phyloP scores from a whole-genome alignment of 2,797 vertebrate species.

The Sebastes flavidus region DNA sequence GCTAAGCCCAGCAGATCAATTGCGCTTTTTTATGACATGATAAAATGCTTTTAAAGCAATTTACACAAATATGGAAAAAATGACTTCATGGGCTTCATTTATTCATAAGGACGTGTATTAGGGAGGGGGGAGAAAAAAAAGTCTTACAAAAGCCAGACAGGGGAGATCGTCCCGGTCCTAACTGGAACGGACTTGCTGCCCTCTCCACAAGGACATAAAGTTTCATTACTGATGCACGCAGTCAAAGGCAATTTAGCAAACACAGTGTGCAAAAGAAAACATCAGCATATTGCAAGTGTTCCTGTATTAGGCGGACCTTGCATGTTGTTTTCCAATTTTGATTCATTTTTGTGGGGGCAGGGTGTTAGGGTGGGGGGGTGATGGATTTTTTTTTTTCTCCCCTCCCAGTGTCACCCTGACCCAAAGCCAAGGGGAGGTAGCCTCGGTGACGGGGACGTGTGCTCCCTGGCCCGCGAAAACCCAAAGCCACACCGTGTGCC shows the following conservation, averaged over 20 bases:
- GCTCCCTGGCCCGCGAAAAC: constrained; percentile 41
- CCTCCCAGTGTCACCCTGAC: constrained; percentile 74
- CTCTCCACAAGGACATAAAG: constrained; percentile 99
- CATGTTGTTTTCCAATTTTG: constrained; percentile 85
- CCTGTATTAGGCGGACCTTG: constrained; percentile 82
- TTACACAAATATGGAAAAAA: constrained; percentile 99
- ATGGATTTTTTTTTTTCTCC: constrained; percentile 52
- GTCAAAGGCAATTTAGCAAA: constrained; percentile 99
- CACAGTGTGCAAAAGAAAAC: constrained; percentile 96
- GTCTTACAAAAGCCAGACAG: constrained; percentile 81
- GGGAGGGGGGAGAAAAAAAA: constrained; percentile 56
- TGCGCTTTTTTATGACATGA: constrained; percentile 99
- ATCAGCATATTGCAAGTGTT: constrained; percentile 95
- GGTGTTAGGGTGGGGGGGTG: constrained; percentile 28
- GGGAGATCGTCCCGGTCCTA: constrained; percentile 92
- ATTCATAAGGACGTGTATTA: constrained; percentile 88
- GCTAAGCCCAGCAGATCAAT: constrained; percentile 98
- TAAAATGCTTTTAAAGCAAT: constrained; percentile 99
- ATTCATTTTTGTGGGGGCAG: constrained; percentile 76
- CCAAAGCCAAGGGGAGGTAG: constrained; percentile 66
- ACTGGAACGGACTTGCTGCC: constrained; percentile 97
- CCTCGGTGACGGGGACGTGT: constrained; percentile 47
- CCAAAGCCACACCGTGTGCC: constrained; percentile 27
- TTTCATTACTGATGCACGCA: constrained; percentile 99
- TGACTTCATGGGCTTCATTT: constrained; percentile 89